Conservation (phyloP, 2,888 invertebrate genomes). For the Folsomia candida region DNA sequence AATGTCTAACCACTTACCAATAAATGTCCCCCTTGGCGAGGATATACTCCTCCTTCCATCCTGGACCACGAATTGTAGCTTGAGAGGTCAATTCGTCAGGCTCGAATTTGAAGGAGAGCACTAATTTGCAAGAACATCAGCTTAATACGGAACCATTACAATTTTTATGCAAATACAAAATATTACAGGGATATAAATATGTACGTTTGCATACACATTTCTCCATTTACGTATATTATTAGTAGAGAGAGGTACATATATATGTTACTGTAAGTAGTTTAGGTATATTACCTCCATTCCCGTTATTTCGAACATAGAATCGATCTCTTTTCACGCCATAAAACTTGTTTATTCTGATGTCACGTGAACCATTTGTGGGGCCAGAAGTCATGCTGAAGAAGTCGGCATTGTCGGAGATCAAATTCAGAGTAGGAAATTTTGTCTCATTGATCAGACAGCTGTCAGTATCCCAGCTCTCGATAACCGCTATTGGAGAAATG, state of each 20-base stretch:
- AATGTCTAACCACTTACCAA: too few relatives aligned
- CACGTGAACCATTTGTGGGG: not conserved
- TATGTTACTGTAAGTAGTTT: too few relatives aligned
- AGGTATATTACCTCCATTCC: slow-evolving; percentile 24
- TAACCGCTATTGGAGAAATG: not conserved
- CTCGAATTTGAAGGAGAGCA: slow-evolving; percentile 22
- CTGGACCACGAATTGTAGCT: slow-evolving; percentile 34
- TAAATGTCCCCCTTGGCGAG: slow-evolving; percentile 28
- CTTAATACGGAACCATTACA: not conserved
- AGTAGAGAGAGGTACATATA: too few relatives aligned
- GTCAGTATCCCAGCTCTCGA: not conserved
- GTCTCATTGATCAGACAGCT: not conserved
- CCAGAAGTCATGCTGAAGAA: not conserved
- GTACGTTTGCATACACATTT: too few relatives aligned
- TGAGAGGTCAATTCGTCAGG: slow-evolving; percentile 13
- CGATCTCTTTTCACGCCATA: slow-evolving; percentile 38
- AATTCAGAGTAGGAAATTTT: not conserved
- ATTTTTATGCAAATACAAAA: not conserved
- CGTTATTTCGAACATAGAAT: slow-evolving; percentile 32
- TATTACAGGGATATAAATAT: too few relatives aligned
- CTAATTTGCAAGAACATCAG: too few relatives aligned
- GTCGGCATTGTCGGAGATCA: not conserved
- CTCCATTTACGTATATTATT: too few relatives aligned
- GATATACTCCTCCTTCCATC: slow-evolving; percentile 38
- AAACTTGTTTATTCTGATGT: slow-evolving; percentile 25